Percentiles rank a stretch among this genome's conserved stretches.
These are phyloP conservation scores for Esox lucius DNA, from an alignment of 2,797 vertebrate species.

Conservation along the genomic window DNA sequence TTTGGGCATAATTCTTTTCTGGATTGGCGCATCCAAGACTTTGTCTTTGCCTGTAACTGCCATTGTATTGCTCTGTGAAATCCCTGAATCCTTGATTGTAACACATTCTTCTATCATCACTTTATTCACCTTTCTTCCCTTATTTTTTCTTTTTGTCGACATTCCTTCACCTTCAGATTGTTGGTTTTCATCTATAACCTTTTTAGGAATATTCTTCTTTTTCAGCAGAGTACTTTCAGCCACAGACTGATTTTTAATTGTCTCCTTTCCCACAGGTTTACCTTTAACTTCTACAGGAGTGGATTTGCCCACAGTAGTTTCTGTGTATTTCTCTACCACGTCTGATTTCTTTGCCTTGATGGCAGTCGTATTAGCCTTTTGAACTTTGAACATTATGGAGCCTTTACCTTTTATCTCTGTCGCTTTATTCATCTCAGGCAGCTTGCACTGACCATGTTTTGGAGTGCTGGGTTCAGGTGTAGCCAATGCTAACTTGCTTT, in stretches of 20 bases:
- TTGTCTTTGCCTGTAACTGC: constrained; percentile 2
- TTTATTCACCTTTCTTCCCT: constrained; percentile 23
- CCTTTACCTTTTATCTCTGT: constrained; percentile 7
- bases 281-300: constrained; percentile 33
- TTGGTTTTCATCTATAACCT: constrained; percentile 19
- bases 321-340: not conserved
- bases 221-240: not conserved
- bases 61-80: constrained; percentile 9
- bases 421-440: constrained; percentile 23
- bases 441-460: constrained; percentile 1
- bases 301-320: constrained; percentile 12
- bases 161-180: not conserved
- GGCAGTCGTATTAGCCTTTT: constrained; percentile 15
- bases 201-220: not conserved
- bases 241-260: not conserved
- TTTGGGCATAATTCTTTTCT: not conserved
- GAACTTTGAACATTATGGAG: constrained; percentile 23
- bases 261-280: constrained; percentile 7
- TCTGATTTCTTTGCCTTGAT: constrained; percentile 26
- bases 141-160: constrained; percentile 24
- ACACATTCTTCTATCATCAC: constrained; percentile 10
- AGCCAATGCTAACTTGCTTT: constrained; percentile 11
- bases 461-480: constrained; percentile 18
- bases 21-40: not conserved
- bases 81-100: not conserved